Base-by-base conservation (phyloP, 64 coral and sea anemone genomes). In the Astreopora myriophthalma region DNA sequence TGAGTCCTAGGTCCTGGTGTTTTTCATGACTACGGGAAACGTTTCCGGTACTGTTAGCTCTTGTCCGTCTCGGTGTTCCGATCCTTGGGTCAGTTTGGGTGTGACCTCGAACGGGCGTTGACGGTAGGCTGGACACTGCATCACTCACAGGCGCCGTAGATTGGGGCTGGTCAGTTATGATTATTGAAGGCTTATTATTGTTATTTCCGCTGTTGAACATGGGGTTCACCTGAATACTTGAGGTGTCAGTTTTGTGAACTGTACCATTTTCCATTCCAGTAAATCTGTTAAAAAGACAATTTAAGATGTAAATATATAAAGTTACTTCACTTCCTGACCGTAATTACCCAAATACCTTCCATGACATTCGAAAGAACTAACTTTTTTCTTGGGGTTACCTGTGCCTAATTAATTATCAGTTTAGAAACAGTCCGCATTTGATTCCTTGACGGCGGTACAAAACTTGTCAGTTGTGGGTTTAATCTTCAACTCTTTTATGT, bases 11-110 rank as follows among this genome's bases (percentile, higher is more conserved):
- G 24, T 48, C 44, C 17, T 26, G 85, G 1, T 86, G 69, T 39
- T 35, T 64, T 24, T 83, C 55, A 19, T 83, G 79, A 46, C 61
- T 74, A 12, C 69, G 68, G 29, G 90, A 58, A 63, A 92, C 69
- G 71, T 92, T 92, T 9, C 80, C 90, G 23, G 83, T 86, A 26
- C 80, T 92, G 25, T 86, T 86, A n/a, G 79, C 82, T 42, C 90
- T 84, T 33, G 30, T 55, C 0, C 57, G 52, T 24, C 57, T 31
- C 11, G 79, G 8, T 65, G 79, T 62, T 13, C 52, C 79, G 10
- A 20, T 62, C 38, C 33, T 83, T 19, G 79, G 79, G 20, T 83
- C 79, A 65, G 31, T 64, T 57, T 19, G 55, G 32, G n/a, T 83
- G 11, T 33, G 79, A 19, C 20, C 30, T 64, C 79, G 30, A 37